Evolutionary conservation across 1,140 invertebrate species (phyloP), one percentile per base, ranked within the genome.

Genomic region (Thaumatotibia leucotreta): DNA sequence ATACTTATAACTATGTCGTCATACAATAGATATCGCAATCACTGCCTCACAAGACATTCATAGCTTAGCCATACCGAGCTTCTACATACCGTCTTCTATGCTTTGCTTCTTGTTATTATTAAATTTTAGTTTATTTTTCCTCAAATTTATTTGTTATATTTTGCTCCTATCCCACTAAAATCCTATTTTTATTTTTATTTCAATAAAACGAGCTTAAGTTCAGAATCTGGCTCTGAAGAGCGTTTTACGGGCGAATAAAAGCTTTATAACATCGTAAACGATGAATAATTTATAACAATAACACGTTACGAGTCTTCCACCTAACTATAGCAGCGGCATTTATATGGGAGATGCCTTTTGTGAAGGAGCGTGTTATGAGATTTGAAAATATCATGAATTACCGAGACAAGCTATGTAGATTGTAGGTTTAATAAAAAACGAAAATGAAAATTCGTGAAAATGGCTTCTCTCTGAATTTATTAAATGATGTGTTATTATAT

Each of bases 11-110:
- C 35, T 45, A 71, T 68, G 63, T 74, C 62, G 66, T 66, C 66
- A 73, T 77, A 68, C 69, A 72, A 82, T 84, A 86, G 75, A 78
- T 70, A 83, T 84, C 82, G 86, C 86, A 88, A 88, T 89, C 86
- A 90, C 85, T 90, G 88, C 88, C 88, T 90, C 88, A 88, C 88
- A 81, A 79, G 72, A 89, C 88, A 90, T 90, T 90, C 88, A 88
- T 89, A 86, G 88, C 86, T 90, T 88, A 86, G 78, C 81, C 82
- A 81, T 84, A 76, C 69, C 73, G 82, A 87, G 84, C 85, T 90
- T 88, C 76, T 80, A 86, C 67, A 69, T 79, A 80, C 77, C 78
- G 76, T 87, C 79, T 86, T 87, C 79, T 86, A 84, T 84, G 88
- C 88, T 89, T 90, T 80, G 73, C 86, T 90, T 90, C 65, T 88